Percentiles rank a stretch among this genome's conserved stretches.
Evolutionary conservation across 2,797 vertebrate genomes (phyloP).

Genomic region (Peromyscus eremicus): DNA sequence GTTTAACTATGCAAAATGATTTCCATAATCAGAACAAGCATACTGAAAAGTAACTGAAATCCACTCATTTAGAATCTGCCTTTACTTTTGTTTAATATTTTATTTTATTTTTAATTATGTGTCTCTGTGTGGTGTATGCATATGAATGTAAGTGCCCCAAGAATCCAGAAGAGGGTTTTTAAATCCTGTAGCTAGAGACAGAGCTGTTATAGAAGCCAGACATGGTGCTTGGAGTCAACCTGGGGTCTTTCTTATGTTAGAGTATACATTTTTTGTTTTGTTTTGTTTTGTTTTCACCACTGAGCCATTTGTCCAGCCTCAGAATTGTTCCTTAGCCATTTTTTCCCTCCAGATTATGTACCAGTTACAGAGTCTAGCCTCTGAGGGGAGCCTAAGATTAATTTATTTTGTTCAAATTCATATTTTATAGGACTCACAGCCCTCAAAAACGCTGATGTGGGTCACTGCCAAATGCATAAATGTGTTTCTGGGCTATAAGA

Average conservation of each 20-base stretch:
- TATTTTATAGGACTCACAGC: conserved; percentile 32
- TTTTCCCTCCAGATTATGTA: neutral
- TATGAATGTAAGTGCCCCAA: neutral
- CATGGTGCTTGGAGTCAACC: neutral
- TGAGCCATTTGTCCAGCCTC: neutral
- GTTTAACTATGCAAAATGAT: neutral
- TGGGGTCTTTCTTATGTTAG: no score
- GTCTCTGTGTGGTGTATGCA: neutral
- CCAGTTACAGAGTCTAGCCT: neutral
- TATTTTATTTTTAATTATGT: neutral
- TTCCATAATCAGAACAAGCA: neutral
- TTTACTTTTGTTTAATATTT: neutral
- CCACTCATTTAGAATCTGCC: neutral
- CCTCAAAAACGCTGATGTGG: neutral
- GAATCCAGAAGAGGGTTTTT: neutral
- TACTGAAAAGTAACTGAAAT: neutral
- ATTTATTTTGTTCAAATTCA: conserved; percentile 52
- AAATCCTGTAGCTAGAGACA: neutral
- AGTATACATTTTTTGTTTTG: no score
- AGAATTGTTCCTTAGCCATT: neutral
- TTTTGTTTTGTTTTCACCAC: no score
- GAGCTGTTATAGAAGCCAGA: no score
- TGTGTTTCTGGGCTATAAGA: conserved; percentile 28
- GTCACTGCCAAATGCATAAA: conserved; percentile 37
- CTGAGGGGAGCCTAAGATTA: conserved; percentile 45